Evolutionary conservation across 92 coral and sea anemone species (phyloP).

Genomic region (Palythoa grandis): DNA sequence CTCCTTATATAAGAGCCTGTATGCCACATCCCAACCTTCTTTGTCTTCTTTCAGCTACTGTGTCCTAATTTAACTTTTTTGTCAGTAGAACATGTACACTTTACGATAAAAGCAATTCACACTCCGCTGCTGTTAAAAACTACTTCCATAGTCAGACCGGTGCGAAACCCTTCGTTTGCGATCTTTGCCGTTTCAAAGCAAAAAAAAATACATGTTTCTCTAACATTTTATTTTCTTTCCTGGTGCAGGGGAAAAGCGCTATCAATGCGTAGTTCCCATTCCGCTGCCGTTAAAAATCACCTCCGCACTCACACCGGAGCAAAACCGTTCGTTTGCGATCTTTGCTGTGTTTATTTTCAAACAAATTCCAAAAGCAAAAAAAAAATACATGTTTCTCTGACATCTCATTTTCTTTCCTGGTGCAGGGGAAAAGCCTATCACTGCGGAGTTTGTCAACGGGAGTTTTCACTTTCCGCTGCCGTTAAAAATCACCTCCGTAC

Average conservation of each 20-base stretch:
- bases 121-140: conserved; percentile 73
- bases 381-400: no score
- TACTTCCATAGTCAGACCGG: conserved; percentile 82
- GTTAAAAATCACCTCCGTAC: conserved; percentile 72
- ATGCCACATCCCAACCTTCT: no score
- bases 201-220: no score
- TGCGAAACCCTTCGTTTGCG: conserved; percentile 58
- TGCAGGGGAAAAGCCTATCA: conserved; percentile 77
- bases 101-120: conserved; percentile 40
- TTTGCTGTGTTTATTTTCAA: no score
- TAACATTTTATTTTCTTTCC: no score
- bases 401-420: no score
- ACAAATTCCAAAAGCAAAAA: no score
- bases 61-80: no score
- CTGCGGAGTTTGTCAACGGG: conserved; percentile 67
- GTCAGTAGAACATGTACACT: no score
- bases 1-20: no score
- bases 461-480: conserved; percentile 78
- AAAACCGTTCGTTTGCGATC: conserved; percentile 68
- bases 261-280: conserved; percentile 70
- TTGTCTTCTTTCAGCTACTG: no score
- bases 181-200: no score
- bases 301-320: conserved; percentile 82
- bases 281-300: conserved; percentile 78
- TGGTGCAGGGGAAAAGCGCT: conserved; percentile 74